A percentile compares a stretch with the other conserved stretches of the same genome.
Conservation (phyloP, 23 tunicate species). For the Clavelina lepadiformis region DNA sequence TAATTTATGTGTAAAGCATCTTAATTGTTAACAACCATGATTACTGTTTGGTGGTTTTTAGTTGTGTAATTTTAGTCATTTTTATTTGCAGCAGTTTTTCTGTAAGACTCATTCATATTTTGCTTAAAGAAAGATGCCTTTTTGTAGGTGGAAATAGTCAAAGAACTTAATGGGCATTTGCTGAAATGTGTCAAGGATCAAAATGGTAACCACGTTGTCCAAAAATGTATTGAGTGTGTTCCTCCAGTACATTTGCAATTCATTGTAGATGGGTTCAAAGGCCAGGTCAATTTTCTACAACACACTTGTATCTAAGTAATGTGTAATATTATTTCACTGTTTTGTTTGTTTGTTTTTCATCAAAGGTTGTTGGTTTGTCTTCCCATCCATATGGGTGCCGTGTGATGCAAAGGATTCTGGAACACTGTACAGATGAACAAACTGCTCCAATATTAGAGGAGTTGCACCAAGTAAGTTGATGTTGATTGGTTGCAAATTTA, state of each 20-base stretch:
- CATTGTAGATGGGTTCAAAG: constrained; percentile 95
- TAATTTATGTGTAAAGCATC: too few relatives aligned
- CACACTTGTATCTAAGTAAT: too few relatives aligned
- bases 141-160: constrained; percentile 83
- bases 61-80: too few relatives aligned
- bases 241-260: constrained; percentile 90
- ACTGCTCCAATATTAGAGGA: constrained; percentile 92
- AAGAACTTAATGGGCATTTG: constrained; percentile 90
- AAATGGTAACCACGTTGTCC: constrained; percentile 99
- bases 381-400: constrained; percentile 98
- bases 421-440: constrained; percentile 94
- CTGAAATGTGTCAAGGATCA: constrained; percentile 98
- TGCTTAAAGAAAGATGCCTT: too few relatives aligned
- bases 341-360: too few relatives aligned
- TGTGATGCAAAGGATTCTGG: constrained; percentile 96
- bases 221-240: constrained; percentile 96
- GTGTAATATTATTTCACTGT: too few relatives aligned
- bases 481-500: background rate
- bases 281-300: constrained; percentile 91
- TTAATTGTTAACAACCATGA: too few relatives aligned
- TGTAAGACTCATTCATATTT: too few relatives aligned
- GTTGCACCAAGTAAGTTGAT: constrained; percentile 64
- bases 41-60: too few relatives aligned
- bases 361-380: constrained; percentile 74
- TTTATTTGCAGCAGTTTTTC: too few relatives aligned